A percentile compares a stretch with the other conserved stretches of the same genome.
phyloP scores from a whole-genome alignment of 2,888 invertebrate genomes.

The Ophioninae sp. region DNA sequence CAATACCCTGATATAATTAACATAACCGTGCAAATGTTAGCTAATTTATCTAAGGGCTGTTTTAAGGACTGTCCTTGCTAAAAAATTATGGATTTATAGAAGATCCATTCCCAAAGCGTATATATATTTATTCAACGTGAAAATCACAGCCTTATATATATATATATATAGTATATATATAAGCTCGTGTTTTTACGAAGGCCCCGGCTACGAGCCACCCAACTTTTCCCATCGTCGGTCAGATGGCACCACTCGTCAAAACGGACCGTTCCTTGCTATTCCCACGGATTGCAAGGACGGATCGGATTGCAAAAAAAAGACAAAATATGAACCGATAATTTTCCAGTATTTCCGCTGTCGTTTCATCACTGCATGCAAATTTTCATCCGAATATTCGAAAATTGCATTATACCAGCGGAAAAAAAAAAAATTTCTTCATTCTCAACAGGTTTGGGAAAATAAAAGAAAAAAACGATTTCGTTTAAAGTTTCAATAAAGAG shows the following conservation, averaged over 20 bases:
- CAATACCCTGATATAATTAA: too few species aligned
- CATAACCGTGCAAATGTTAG: too few species aligned
- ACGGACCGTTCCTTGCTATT: constrained; percentile 7
- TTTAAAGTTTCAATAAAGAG: constrained; percentile 75
- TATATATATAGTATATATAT: background rate
- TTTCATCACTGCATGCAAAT: background rate
- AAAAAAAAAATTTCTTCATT: too few species aligned
- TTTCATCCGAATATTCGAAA: constrained; percentile 19
- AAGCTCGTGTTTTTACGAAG: constrained; percentile 27
- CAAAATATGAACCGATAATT: background rate
- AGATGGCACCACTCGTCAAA: constrained; percentile 71
- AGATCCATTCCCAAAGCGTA: too few species aligned
- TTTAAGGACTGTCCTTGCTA: too few species aligned
- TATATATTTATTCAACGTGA: too few species aligned
- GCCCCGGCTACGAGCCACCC: constrained; percentile 53
- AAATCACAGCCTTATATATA: too few species aligned
- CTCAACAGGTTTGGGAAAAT: constrained; percentile 13
- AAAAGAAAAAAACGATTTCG: constrained; percentile 58
- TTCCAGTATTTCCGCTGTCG: background rate
- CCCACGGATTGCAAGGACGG: background rate
- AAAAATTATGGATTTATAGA: too few species aligned
- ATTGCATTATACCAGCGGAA: too few species aligned
- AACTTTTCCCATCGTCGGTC: constrained; percentile 52
- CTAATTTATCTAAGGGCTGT: too few species aligned
- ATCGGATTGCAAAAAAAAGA: too few species aligned